Evolutionary conservation across 2,888 invertebrate genomes (phyloP), one percentile per base, ranked within the genome.

Genomic region (Euclidia mi): DNA sequence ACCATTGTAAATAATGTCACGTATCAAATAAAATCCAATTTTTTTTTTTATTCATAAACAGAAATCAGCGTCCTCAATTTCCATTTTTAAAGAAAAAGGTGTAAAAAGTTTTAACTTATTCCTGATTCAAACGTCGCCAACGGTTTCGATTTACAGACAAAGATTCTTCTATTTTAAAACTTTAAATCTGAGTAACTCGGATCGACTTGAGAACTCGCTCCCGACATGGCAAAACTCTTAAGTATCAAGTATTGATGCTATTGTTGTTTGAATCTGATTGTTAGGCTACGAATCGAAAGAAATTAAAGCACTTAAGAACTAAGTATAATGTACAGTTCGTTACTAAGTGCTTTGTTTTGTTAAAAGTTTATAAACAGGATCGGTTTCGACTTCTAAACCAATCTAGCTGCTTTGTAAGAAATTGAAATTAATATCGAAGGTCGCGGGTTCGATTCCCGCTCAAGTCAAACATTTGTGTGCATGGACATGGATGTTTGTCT

Each of bases 171-270:
- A 70, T 67, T 67, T 50, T 49, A 32, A 68, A 65, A 69, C 69
- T 78, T 68, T 40, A 56, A 66, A 70, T 62, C 66, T 65, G 41
- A 46, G 40, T 32, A 46, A 52, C 65, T 62, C 43, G 18, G 20
- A 49, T 51, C 9, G 14, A 45, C 63, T 63, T 63, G 47, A 45
- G 38, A 49, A 56, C 45, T 48, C 14, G 18, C 7, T 64, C 15
- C 49, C 41, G 50, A 74, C 76, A 71, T 38, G 65, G 59, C 11
- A 77, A 78, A 57, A 76, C 71, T 79, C 67, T 79, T 63, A 79
- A 45, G 34, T 42, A 47, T 55, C 2, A 40, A 46, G 18, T 38
- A n/a, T 17, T 14, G 20, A 10, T 2, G 1, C 17, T 9, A 17
- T 35, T 35, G 0, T 52, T 45, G 7, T 7, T 14, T 9, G 2